Base-by-base conservation (phyloP, 2,797 vertebrate species). In the Pseudochirops corinnae region DNA sequence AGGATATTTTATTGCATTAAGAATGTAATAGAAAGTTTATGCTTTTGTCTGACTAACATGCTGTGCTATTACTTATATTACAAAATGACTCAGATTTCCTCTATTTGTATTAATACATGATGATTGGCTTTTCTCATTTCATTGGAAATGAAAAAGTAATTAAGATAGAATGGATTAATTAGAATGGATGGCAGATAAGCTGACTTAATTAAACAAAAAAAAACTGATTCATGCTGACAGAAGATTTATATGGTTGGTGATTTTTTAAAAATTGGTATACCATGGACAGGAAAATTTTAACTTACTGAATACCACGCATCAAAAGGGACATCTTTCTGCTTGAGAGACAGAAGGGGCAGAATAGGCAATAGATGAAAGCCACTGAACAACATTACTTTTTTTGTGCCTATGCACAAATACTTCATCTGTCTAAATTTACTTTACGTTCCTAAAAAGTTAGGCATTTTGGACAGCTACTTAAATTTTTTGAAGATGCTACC, bases 151-250 rank as follows among this genome's bases (percentile, higher is more conserved):
- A 56, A 98, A 98, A 97, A 92, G 90, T 90, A 98, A 98, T 98
- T 98, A 98, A 96, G 97, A 97, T 57, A 92, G 97, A 97, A 97
- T 96, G 92, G 92, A 95, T 95, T 97, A 98, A 98, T 99, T 98
- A 98, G 97, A 95, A 97, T 98, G 98, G 97, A 95, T 98, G 96
- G 98, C 96, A 98, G 98, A 98, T 98, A 98, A 97, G 90, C 93
- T 95, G 56, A 92, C 95, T 98, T 98, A 98, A 98, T 99, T 98
- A 98, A 97, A 98, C 97, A 97, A 97, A 98, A 97, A 98, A 96
- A 97, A 97, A 95, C 94, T 97, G 97, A 98, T 98, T 98, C 98
- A 98, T 95, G 95, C 58, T 95, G 94, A 96, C 92, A 96, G 97
- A 92, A 98, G 98, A 97, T 96, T 94, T 62, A 91, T 95, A 97